Evolutionary conservation across 2,888 invertebrate genomes (phyloP), one percentile per base, ranked within the genome.

Genomic region (Leucoma salicis): DNA sequence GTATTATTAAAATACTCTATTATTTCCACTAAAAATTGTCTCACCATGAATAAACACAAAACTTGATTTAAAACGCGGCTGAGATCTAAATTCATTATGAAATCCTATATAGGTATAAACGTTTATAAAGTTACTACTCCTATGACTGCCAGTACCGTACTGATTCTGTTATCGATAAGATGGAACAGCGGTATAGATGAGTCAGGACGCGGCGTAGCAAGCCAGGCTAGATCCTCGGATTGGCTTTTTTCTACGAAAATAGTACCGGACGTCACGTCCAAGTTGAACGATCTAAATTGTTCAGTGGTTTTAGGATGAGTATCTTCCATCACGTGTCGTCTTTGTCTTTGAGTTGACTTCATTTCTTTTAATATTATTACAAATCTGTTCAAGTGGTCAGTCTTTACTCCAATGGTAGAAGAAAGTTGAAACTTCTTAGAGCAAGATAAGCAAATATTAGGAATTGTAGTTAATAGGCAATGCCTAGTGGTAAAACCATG

Each of bases 251-350:
- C 63, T 55, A 53, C 49, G 56, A 59, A 57, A 62, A 69, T 63
- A 58, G 42, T 49, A 60, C 76, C 86, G 86, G 84, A 83, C 70
- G 81, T 84, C 87, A 87, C 87, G 86, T 82, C 62, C 66, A 66
- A 78, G 79, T 80, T 82, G 79, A 83, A 84, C 53, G 82, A 75
- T 82, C 83, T 74, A 71, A 74, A 69, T 74, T 70, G 69, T 65
- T 61, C 70, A 68, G 71, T 57, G 63, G 70, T 71, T 76, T 72
- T 63, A 53, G 58, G 57, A 62, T 49, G 25, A 46, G 46, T 58
- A 57, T 54, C 64, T 50, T 53, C 49, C 52, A 53, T 52, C 45
- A 60, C 62, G 54, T 53, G 44, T 55, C 47, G 44, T 35, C 38
- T 39, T 31, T 32, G 39, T 35, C 31, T 15, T 41, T 15, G 31